Conservation (phyloP, 2,888 invertebrate genomes). For the Drosophila pseudotakahashii region DNA sequence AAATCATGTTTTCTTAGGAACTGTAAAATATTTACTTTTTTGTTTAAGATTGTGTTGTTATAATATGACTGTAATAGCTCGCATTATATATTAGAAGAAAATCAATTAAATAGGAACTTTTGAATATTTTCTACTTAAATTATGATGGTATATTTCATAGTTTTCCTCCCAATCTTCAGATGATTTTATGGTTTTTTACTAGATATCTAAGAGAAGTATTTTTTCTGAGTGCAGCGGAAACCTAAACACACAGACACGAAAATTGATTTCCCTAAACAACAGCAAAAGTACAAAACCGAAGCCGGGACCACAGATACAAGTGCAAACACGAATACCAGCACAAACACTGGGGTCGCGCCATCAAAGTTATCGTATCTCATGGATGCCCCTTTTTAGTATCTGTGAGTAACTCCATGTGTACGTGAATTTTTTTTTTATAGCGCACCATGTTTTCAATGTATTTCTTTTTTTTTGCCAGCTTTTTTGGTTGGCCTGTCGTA, state of each 20-base stretch:
- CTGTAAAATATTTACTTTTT: too few species aligned
- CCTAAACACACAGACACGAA: slow-evolving; percentile 49
- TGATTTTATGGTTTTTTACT: too few species aligned
- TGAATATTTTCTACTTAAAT: too few species aligned
- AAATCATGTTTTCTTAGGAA: too few species aligned
- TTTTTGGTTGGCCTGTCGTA: slow-evolving; percentile 22
- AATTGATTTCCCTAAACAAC: slow-evolving; percentile 70
- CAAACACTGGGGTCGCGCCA: slow-evolving; percentile 15
- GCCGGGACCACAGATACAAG: slow-evolving; percentile 36
- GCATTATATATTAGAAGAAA: too few species aligned
- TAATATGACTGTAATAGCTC: too few species aligned
- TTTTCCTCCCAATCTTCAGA: too few species aligned
- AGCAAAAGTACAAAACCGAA: slow-evolving; percentile 28
- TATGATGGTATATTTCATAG: too few species aligned
- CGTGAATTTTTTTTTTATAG: slow-evolving; percentile 22
- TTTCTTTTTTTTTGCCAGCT: slow-evolving; percentile 17
- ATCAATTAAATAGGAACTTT: too few species aligned
- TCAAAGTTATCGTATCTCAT: slow-evolving; percentile 60
- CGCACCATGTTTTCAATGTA: slow-evolving; percentile 23
- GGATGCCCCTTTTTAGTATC: slow-evolving; percentile 51
- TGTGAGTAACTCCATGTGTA: slow-evolving; percentile 43
- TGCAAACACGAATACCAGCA: slow-evolving; percentile 10
- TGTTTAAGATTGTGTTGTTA: too few species aligned
- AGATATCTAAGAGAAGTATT: neutral
- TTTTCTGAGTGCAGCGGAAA: slow-evolving; percentile 5